phyloP scores from a whole-genome alignment of 2,888 invertebrate genomes.

The Lasioglossum vierecki region DNA sequence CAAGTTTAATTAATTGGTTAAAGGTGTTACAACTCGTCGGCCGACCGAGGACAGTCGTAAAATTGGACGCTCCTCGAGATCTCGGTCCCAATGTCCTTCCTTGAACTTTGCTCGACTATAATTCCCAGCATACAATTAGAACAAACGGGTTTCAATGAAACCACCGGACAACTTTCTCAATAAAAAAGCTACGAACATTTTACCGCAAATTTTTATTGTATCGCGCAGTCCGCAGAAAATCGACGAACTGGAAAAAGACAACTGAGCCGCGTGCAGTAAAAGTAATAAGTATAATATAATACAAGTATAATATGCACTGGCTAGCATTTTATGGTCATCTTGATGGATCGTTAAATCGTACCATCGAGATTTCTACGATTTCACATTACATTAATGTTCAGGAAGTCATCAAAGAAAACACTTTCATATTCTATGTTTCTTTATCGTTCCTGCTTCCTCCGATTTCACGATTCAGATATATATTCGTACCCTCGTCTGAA shows the following conservation, averaged over 20 bases:
- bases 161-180: neutral
- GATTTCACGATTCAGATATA: neutral
- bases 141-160: neutral
- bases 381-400: neutral
- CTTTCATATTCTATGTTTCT: neutral
- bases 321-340: neutral
- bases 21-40: conserved; percentile 28
- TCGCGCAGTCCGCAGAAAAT: neutral
- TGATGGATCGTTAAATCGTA: conserved; percentile 6
- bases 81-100: conserved; percentile 8
- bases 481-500: neutral
- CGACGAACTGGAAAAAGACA: neutral
- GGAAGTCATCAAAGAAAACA: neutral
- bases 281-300: neutral
- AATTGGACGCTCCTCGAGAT: conserved; percentile 33
- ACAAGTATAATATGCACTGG: neutral
- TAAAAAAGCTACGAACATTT: neutral
- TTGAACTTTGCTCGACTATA: conserved; percentile 19
- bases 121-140: conserved; percentile 7
- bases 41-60: conserved; percentile 39
- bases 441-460: neutral
- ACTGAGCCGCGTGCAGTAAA: neutral
- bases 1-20: conserved; percentile 55
- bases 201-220: too few relatives aligned
- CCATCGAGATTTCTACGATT: conserved; percentile 11